Percentiles rank a stretch among this genome's conserved stretches.
Evolutionary conservation across 2,888 invertebrate genomes (phyloP).

Genomic region (Prosapia bicincta): DNA sequence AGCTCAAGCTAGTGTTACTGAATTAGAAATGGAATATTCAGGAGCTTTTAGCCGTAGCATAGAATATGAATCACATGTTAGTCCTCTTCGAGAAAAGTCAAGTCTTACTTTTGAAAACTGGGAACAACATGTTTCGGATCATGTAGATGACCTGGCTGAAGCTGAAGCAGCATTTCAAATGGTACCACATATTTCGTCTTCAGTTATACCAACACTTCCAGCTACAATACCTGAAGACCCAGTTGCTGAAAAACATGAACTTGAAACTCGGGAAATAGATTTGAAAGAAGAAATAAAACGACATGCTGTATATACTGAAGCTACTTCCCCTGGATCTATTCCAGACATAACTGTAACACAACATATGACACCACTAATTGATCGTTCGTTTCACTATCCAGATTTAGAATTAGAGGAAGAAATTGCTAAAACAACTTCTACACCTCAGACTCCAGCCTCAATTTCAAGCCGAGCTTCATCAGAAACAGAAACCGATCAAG

Average conservation of each 20-base stretch:
- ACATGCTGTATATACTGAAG: constrained; percentile 46
- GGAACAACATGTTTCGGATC: constrained; percentile 36
- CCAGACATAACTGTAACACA: constrained; percentile 62
- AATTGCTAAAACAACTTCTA: constrained; percentile 37
- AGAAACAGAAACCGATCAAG: constrained; percentile 57
- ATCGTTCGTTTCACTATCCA: constrained; percentile 49
- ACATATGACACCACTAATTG: constrained; percentile 52
- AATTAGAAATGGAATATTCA: constrained; percentile 47
- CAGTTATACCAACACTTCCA: constrained; percentile 46
- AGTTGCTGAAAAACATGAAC: constrained; percentile 52
- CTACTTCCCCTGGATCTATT: constrained; percentile 57
- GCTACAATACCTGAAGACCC: constrained; percentile 51
- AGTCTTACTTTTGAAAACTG: constrained; percentile 24
- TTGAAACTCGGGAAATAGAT: constrained; percentile 48
- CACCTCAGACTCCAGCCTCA: constrained; percentile 59
- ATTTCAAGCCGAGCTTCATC: constrained; percentile 62
- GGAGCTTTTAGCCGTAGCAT: constrained; percentile 39
- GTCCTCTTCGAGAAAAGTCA: constrained; percentile 39
- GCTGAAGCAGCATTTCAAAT: constrained; percentile 52
- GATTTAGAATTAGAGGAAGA: constrained; percentile 49
- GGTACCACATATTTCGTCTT: constrained; percentile 50
- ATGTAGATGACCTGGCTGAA: constrained; percentile 48
- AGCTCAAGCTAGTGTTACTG: constrained; percentile 46
- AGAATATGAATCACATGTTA: constrained; percentile 41
- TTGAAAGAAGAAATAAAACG: constrained; percentile 47